phyloP scores from a whole-genome alignment of 2,113 vertebrate genomes.

The Neodon shergylaensis region DNA sequence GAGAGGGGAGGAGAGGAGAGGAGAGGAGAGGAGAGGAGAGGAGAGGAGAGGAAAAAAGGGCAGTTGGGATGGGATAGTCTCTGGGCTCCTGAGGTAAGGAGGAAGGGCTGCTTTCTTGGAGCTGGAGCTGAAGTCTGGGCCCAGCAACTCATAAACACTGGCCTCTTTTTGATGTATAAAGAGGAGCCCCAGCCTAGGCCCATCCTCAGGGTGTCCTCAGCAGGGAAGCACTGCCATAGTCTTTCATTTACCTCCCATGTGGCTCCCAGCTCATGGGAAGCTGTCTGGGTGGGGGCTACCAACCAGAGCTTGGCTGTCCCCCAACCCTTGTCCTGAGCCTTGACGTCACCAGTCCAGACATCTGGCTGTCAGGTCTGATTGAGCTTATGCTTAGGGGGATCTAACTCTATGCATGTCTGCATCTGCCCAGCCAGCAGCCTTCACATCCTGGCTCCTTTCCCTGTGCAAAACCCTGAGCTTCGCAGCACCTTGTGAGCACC shows the following conservation, averaged over 20 bases:
- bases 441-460: neutral
- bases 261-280: slow-evolving; percentile 52
- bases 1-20: neutral
- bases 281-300: slow-evolving; percentile 64
- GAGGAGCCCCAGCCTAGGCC: neutral
- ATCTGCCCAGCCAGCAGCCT: neutral
- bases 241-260: slow-evolving; percentile 65
- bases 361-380: slow-evolving; percentile 74
- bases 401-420: neutral
- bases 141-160: neutral
- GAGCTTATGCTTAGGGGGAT: slow-evolving; percentile 56
- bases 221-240: slow-evolving; percentile 18
- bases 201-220: slow-evolving; percentile 20
- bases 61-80: neutral
- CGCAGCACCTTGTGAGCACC: neutral
- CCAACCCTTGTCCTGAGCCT: slow-evolving; percentile 59
- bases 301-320: slow-evolving; percentile 74
- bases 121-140: neutral
- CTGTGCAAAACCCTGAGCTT: neutral
- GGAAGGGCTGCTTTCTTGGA: neutral
- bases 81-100: neutral
- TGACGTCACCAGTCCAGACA: slow-evolving; percentile 68
- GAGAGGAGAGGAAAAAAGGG: neutral
- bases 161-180: slow-evolving; percentile 25
- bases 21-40: neutral